phyloP scores from a whole-genome alignment of 2,888 invertebrate species.

The Lepidonotus clava region DNA sequence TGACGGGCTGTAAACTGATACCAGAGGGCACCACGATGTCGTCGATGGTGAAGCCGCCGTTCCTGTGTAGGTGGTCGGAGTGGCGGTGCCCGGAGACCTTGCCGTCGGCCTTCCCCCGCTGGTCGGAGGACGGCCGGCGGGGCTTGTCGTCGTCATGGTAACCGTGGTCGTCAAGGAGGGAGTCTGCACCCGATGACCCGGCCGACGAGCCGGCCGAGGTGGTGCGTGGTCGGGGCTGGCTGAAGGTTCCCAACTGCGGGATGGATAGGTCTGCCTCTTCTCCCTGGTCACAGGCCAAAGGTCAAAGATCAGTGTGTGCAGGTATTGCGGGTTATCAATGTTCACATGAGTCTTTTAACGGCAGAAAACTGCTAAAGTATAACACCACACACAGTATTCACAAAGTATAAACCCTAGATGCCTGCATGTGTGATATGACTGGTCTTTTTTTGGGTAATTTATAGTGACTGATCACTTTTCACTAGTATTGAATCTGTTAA shows the following conservation, averaged over 20 bases:
- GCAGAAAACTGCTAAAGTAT: too few species aligned
- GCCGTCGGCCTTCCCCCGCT: slow-evolving; percentile 23
- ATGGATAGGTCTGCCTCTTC: neutral
- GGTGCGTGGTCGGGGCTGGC: slow-evolving; percentile 1
- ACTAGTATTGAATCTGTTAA: neutral
- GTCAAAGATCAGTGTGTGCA: too few species aligned
- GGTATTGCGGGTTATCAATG: neutral
- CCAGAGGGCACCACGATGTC: slow-evolving; percentile 34
- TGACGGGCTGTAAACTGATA: slow-evolving; percentile 37
- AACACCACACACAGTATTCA: too few species aligned
- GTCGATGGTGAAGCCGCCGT: slow-evolving; percentile 40
- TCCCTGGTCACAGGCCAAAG: too few species aligned
- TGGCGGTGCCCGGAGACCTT: neutral
- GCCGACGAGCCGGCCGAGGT: slow-evolving; percentile 38
- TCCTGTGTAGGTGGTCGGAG: neutral
- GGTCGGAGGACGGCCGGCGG: neutral
- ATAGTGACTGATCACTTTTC: neutral
- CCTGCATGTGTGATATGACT: too few species aligned
- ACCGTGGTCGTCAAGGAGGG: slow-evolving; percentile 34
- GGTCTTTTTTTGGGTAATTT: too few species aligned
- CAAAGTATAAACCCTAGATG: too few species aligned
- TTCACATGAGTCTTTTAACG: neutral
- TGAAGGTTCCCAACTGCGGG: neutral
- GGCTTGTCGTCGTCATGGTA: slow-evolving; percentile 7
- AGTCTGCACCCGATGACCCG: slow-evolving; percentile 16